Conservation (phyloP, 1,140 invertebrate genomes). For the Cecropterus lyciades region DNA sequence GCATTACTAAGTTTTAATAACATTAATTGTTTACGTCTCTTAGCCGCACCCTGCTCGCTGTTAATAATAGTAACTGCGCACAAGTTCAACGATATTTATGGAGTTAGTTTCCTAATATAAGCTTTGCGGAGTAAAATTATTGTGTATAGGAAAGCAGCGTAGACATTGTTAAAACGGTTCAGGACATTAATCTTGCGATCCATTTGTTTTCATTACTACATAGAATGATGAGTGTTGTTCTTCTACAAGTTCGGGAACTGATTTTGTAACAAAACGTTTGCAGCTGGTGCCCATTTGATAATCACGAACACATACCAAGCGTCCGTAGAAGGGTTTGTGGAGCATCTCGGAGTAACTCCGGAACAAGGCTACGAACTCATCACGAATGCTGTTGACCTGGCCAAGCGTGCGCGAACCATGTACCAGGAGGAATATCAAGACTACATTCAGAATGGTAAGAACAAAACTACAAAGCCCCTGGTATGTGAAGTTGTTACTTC, state of each 20-base stretch:
- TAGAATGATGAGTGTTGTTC: conserved; percentile 46
- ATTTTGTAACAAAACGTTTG: conserved; percentile 45
- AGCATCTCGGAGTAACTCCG: conserved; percentile 87
- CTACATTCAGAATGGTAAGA: conserved; percentile 69
- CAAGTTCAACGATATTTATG: conserved; percentile 68
- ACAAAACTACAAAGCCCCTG: no score
- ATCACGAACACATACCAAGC: conserved; percentile 96
- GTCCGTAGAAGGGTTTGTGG: conserved; percentile 90
- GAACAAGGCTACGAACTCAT: conserved; percentile 89
- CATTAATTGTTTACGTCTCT: conserved; percentile 75
- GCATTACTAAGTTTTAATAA: conserved; percentile 76
- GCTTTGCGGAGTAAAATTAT: conserved; percentile 42
- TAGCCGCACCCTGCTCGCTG: conserved; percentile 62
- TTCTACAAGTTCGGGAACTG: conserved; percentile 23
- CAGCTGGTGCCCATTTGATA: conserved; percentile 93
- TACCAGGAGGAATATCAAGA: conserved; percentile 85
- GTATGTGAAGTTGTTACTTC: no score
- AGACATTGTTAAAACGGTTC: conserved; percentile 43
- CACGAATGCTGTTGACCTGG: conserved; percentile 88
- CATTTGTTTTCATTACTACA: conserved; percentile 52
- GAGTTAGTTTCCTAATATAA: conserved; percentile 64
- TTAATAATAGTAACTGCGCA: conserved; percentile 58
- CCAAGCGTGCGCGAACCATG: conserved; percentile 85
- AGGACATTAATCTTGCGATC: conserved; percentile 49
- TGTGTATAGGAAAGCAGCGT: conserved; percentile 41